Evolutionary conservation across 2,888 invertebrate species (phyloP).

Genomic region (Dendrolimus houi): DNA sequence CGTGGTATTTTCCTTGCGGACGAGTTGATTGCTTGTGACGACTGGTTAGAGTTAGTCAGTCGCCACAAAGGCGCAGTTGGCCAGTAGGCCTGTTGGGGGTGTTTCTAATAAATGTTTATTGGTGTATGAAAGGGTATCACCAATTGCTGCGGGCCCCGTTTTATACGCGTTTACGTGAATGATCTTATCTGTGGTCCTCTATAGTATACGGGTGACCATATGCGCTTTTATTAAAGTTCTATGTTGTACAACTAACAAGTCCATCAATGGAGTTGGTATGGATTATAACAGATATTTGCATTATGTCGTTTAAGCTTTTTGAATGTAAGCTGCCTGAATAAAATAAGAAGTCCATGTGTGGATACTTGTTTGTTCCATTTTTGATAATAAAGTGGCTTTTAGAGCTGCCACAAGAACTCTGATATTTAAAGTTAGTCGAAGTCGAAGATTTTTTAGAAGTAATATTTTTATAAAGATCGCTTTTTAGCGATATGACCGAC

Average conservation of each 20-base stretch:
- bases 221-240: conserved; percentile 59
- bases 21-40: neutral
- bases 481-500: too few relatives aligned
- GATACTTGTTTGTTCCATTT: too few relatives aligned
- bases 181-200: conserved; percentile 64
- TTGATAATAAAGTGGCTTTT: too few relatives aligned
- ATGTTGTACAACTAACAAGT: conserved; percentile 31
- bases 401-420: too few relatives aligned
- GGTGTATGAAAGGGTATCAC: conserved; percentile 57
- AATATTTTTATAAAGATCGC: too few relatives aligned
- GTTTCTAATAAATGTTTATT: conserved; percentile 22
- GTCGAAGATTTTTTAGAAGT: too few relatives aligned
- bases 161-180: conserved; percentile 59
- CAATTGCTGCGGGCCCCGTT: conserved; percentile 44
- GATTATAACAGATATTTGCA: too few relatives aligned
- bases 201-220: conserved; percentile 51
- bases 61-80: neutral
- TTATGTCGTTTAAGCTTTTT: too few relatives aligned
- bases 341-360: too few relatives aligned
- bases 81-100: conserved; percentile 12
- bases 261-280: conserved; percentile 24
- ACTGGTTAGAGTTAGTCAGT: neutral
- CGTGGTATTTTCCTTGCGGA: too few relatives aligned
- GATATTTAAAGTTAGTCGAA: too few relatives aligned
- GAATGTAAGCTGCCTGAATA: too few relatives aligned